Percentiles rank a stretch among this genome's conserved stretches.
Conservation (phyloP, 1,140 invertebrate genomes). For the Acromyrmex charruanus region DNA sequence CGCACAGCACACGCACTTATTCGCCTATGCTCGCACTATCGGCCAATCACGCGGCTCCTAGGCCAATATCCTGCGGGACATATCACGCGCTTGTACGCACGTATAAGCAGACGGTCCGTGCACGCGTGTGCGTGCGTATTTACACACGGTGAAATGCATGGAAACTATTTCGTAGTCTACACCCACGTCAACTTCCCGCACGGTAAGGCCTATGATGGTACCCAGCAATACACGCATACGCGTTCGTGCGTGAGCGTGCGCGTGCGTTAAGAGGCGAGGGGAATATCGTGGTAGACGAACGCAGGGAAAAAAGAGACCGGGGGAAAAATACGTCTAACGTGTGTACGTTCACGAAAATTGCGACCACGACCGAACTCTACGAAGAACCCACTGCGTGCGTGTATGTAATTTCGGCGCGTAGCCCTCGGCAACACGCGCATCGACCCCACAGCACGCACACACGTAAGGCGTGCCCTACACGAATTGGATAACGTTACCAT, state of each 20-base stretch:
- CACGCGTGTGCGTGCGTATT: not conserved
- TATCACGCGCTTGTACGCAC: constrained; percentile 31
- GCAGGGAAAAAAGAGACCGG: not conserved
- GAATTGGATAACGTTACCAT: constrained; percentile 48
- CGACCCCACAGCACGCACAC: constrained; percentile 3
- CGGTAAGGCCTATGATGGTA: not conserved
- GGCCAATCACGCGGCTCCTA: constrained; percentile 71
- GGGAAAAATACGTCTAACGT: constrained; percentile 12
- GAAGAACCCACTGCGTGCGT: not conserved
- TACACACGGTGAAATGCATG: not conserved
- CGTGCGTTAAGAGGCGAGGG: constrained; percentile 2
- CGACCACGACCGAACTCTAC: constrained; percentile 29
- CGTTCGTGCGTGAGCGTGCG: not conserved
- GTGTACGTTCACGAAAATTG: constrained; percentile 69
- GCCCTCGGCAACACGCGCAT: not conserved
- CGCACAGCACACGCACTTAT: constrained; percentile 34
- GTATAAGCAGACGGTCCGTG: no score
- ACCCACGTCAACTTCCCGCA: constrained; percentile 60
- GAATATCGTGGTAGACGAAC: not conserved
- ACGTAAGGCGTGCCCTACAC: no score
- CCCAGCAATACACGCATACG: not conserved
- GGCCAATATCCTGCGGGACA: constrained; percentile 71
- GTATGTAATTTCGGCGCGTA: constrained; percentile 38
- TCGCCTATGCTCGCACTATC: constrained; percentile 60
- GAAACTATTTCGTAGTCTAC: not conserved